Evolutionary conservation across 2,113 vertebrate species (phyloP).

Genomic region (Dipodomys ordii): DNA sequence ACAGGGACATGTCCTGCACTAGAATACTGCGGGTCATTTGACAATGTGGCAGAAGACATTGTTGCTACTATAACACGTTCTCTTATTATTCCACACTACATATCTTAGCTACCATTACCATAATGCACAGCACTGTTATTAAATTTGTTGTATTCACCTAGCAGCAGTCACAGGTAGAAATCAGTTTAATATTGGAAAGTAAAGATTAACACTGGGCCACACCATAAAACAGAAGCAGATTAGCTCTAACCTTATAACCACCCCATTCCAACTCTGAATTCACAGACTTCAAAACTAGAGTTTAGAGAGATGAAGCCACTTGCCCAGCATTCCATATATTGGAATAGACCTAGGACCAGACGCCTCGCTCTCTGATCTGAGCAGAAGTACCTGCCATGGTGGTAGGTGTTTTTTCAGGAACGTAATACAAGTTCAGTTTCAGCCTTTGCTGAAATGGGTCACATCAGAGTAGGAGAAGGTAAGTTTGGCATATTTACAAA

Average conservation of each 20-base stretch:
- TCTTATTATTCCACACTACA: background rate
- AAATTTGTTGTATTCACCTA: background rate
- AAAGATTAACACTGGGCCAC: background rate
- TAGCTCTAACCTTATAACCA: background rate
- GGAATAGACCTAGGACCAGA: background rate
- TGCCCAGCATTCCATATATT: accelerated
- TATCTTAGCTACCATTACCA: background rate
- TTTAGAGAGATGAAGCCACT: background rate
- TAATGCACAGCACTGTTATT: too few species aligned
- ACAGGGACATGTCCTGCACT: background rate
- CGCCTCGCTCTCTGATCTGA: background rate
- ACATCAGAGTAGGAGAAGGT: too few species aligned
- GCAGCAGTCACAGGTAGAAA: background rate
- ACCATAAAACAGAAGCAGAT: background rate
- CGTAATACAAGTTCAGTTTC: background rate
- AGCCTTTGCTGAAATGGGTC: background rate
- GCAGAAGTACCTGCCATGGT: background rate
- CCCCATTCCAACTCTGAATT: background rate
- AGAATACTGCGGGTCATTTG: background rate
- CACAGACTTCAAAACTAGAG: background rate
- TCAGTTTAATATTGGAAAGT: background rate
- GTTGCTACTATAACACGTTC: accelerated
- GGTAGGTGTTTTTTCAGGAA: background rate
- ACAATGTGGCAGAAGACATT: background rate
- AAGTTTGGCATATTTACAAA: background rate